A percentile compares a stretch with the other conserved stretches of the same genome.
Evolutionary conservation across 2,113 vertebrate genomes (phyloP).

Genomic region (Cyphomyrus plagiostoma): DNA sequence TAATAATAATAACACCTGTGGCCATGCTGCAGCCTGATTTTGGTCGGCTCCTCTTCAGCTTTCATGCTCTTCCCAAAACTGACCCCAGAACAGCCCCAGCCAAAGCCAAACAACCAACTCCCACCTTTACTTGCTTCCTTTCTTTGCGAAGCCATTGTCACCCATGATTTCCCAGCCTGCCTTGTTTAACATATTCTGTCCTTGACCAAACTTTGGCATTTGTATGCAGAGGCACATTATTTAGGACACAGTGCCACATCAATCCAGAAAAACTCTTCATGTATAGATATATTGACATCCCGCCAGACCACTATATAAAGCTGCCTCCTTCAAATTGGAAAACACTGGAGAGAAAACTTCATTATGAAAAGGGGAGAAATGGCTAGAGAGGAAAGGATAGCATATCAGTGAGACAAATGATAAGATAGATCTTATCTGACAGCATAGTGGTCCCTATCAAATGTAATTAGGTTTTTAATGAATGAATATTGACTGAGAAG

Average conservation of each 20-base stretch:
- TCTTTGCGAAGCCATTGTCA: background rate
- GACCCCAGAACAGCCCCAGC: background rate
- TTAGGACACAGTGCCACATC: background rate
- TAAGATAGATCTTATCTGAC: conserved; percentile 16
- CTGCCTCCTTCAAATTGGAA: background rate
- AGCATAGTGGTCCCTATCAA: conserved; percentile 7
- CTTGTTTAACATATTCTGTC: background rate
- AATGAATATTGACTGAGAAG: conserved; percentile 11
- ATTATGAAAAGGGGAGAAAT: conserved; percentile 16
- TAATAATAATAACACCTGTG: background rate
- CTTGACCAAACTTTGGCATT: background rate
- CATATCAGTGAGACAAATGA: conserved; percentile 16
- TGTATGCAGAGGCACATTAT: background rate
- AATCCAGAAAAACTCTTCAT: background rate
- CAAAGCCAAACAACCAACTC: no score
- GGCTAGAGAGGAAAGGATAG: background rate
- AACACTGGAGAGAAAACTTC: conserved; percentile 10
- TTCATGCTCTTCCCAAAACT: background rate
- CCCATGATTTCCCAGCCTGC: background rate
- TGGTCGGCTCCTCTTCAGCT: background rate
- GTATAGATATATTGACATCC: conserved; percentile 4
- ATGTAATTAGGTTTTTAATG: conserved; percentile 17
- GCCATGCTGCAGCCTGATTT: background rate
- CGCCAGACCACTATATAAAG: background rate
- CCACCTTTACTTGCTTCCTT: background rate